These are phyloP conservation scores for Ashinkailepas kermadecensis DNA, from an alignment of 2,888 invertebrate genomes.

Conservation along the genomic window DNA sequence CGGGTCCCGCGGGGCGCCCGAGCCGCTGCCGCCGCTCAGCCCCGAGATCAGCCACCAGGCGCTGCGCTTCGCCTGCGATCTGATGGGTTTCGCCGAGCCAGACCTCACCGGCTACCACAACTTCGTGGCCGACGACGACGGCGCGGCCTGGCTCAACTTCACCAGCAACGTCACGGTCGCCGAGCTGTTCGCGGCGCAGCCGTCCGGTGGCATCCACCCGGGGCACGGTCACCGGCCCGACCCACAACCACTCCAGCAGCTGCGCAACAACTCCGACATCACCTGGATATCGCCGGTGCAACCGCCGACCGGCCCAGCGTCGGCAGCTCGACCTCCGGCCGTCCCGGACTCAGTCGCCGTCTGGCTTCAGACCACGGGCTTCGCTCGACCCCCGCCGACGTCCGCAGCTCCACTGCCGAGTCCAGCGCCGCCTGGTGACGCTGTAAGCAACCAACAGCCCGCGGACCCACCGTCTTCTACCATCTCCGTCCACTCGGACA, in stretches of 20 bases:
- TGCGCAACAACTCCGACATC: too few relatives aligned
- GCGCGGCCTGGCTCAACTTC: neutral
- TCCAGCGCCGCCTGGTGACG: too few relatives aligned
- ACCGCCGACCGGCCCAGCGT: neutral
- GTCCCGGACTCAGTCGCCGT: too few relatives aligned
- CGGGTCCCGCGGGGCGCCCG: neutral
- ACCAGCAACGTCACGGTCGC: neutral
- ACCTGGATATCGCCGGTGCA: neutral
- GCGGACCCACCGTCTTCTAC: too few relatives aligned
- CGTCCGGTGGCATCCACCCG: neutral
- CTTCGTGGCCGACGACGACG: neutral
- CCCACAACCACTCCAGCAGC: too few relatives aligned
- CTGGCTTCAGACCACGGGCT: too few relatives aligned
- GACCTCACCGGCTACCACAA: neutral
- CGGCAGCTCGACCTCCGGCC: neutral
- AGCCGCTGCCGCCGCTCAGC: neutral
- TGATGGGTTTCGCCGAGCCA: slow-evolving; percentile 12
- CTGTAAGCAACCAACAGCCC: too few relatives aligned
- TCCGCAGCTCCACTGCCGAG: too few relatives aligned
- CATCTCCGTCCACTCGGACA: too few relatives aligned
- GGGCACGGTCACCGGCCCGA: neutral
- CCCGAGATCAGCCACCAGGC: slow-evolving; percentile 16
- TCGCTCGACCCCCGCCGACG: too few relatives aligned
- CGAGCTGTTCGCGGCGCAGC: neutral
- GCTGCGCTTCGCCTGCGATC: slow-evolving; percentile 15